These are phyloP conservation scores for Labroides dimidiatus DNA, from an alignment of 2,797 vertebrate genomes.

Conservation along the genomic window DNA sequence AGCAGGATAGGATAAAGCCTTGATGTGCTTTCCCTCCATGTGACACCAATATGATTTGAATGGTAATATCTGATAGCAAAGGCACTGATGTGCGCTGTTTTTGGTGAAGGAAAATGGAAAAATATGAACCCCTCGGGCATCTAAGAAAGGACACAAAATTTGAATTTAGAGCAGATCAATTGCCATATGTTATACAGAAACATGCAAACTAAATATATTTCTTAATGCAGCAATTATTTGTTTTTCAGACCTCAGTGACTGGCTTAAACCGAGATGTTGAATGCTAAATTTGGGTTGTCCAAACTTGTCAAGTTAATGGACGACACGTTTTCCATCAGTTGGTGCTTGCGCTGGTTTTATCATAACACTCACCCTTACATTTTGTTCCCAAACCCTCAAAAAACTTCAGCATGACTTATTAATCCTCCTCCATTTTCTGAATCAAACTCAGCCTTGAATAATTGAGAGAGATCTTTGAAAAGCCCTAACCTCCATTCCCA, in stretches of 20 bases:
- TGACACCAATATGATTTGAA: conserved; percentile 61
- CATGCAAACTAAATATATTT: conserved; percentile 14
- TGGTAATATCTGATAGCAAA: conserved; percentile 59
- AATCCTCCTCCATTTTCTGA: conserved; percentile 73
- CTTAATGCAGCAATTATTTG: conserved; percentile 11
- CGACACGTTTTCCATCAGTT: conserved; percentile 26
- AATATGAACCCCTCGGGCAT: conserved; percentile 22
- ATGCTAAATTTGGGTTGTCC: conserved; percentile 37
- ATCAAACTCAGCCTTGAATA: conserved; percentile 77
- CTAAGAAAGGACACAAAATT: conserved; percentile 31
- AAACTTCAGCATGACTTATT: conserved; percentile 74
- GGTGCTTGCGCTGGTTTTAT: conserved; percentile 41
- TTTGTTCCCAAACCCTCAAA: conserved; percentile 48
- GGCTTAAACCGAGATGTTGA: background rate
- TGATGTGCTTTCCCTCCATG: conserved; percentile 67
- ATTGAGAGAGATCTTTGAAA: conserved; percentile 79
- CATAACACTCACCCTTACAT: conserved; percentile 45
- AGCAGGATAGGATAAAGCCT: conserved; percentile 72
- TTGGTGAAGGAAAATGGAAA: conserved; percentile 28
- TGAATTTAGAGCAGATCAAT: conserved; percentile 27
- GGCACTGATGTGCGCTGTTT: conserved; percentile 37
- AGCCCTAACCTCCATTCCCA: conserved; percentile 73
- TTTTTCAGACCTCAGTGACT: conserved; percentile 3
- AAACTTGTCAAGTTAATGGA: conserved; percentile 37
- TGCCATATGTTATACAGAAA: conserved; percentile 13